These are phyloP conservation scores for Girardia tigrina DNA, from an alignment of 2,888 invertebrate genomes.

Conservation along the genomic window DNA sequence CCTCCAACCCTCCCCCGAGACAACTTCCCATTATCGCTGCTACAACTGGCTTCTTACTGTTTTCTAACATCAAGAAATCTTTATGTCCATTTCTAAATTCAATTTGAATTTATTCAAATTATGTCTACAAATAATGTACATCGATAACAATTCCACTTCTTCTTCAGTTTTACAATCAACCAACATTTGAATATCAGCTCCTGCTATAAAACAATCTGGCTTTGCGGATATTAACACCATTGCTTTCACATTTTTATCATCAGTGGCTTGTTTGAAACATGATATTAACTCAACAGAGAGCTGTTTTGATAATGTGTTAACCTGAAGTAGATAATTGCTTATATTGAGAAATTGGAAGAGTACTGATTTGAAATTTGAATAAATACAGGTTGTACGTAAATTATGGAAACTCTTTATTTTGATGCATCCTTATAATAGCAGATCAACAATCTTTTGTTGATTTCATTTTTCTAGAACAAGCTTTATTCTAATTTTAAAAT, in stretches of 20 bases:
- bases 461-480: too few relatives aligned
- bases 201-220: constrained; percentile 88
- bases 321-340: too few relatives aligned
- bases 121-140: neutral
- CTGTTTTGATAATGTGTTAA: constrained; percentile 72
- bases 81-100: constrained; percentile 61
- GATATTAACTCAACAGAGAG: constrained; percentile 65
- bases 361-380: too few relatives aligned
- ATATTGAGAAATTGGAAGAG: too few relatives aligned
- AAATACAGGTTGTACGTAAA: too few relatives aligned
- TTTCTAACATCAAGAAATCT: constrained; percentile 66
- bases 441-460: too few relatives aligned
- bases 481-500: too few relatives aligned
- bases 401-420: too few relatives aligned
- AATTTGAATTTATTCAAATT: neutral
- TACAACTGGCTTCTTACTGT: constrained; percentile 72
- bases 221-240: constrained; percentile 88
- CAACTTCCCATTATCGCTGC: constrained; percentile 91
- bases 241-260: constrained; percentile 64
- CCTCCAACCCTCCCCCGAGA: constrained; percentile 90
- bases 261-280: constrained; percentile 63
- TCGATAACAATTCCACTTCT: constrained; percentile 62
- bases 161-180: constrained; percentile 61
- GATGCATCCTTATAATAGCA: too few relatives aligned
- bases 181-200: constrained; percentile 75